These are phyloP conservation scores for Dyspetes luteomarginatus DNA, from an alignment of 2,888 invertebrate genomes.

Conservation along the genomic window DNA sequence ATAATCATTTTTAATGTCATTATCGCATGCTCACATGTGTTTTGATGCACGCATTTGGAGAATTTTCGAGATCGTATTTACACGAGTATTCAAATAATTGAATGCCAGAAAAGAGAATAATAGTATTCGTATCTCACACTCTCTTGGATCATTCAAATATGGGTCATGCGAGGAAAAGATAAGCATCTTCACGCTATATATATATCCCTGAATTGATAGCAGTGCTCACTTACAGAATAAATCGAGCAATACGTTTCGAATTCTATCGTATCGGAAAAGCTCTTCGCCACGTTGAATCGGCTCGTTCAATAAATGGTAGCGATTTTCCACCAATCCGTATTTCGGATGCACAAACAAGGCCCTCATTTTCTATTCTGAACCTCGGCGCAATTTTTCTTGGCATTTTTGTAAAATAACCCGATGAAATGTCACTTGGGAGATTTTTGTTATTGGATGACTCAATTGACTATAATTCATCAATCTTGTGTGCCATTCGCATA, in stretches of 20 bases:
- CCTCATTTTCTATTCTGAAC: neutral
- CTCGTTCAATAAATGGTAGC: conserved; percentile 17
- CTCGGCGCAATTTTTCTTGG: neutral
- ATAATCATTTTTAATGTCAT: neutral
- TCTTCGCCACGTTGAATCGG: conserved; percentile 27
- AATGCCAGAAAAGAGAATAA: neutral
- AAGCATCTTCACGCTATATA: conserved; percentile 9
- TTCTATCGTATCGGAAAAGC: conserved; percentile 23
- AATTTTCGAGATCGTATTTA: neutral
- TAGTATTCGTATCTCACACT: neutral
- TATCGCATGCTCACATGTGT: too few species aligned
- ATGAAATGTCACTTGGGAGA: too few species aligned
- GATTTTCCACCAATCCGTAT: conserved; percentile 4
- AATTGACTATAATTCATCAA: too few species aligned
- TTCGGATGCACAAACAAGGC: neutral
- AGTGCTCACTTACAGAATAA: conserved; percentile 22
- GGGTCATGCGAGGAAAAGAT: conserved; percentile 36
- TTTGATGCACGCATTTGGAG: neutral
- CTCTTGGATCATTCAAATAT: conserved; percentile 45
- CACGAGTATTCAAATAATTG: neutral
- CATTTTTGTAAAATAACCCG: neutral
- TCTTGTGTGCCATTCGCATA: too few species aligned
- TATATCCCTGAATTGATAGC: conserved; percentile 45
- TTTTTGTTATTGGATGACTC: too few species aligned
- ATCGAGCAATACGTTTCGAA: conserved; percentile 38